Evolutionary conservation across 2,797 vertebrate genomes (phyloP).

Genomic region (Tamandua tetradactyla): DNA sequence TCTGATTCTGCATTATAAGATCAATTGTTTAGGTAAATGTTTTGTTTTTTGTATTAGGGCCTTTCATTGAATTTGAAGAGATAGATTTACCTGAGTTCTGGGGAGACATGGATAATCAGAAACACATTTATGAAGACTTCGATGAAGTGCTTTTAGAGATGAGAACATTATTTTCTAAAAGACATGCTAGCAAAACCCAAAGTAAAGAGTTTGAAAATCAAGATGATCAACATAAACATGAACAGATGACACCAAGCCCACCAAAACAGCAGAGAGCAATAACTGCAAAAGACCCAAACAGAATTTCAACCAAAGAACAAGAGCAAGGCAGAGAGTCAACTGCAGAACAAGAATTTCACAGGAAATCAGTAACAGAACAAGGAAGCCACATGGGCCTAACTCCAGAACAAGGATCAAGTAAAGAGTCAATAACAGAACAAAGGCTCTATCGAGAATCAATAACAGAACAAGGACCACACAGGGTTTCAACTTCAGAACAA

Average conservation of each 20-base stretch:
- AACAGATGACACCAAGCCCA: not conserved
- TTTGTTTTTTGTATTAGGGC: slow-evolving; percentile 84
- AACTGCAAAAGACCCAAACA: not conserved
- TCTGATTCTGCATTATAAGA: slow-evolving; percentile 32
- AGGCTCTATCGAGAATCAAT: too few relatives aligned
- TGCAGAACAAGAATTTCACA: not conserved
- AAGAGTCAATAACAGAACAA: not conserved
- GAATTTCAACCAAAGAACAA: slow-evolving; percentile 7
- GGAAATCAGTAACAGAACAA: not conserved
- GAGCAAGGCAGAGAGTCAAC: not conserved
- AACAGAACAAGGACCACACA: not conserved
- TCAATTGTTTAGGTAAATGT: slow-evolving; percentile 32
- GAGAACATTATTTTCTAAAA: slow-evolving; percentile 36
- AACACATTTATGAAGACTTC: slow-evolving; percentile 69
- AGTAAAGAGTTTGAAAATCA: slow-evolving; percentile 5
- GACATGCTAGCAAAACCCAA: not conserved
- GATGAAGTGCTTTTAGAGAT: slow-evolving; percentile 32
- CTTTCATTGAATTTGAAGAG: slow-evolving; percentile 84
- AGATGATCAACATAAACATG: slow-evolving; percentile 11
- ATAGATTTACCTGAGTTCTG: slow-evolving; percentile 82
- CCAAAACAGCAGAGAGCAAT: not conserved
- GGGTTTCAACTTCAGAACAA: not conserved
- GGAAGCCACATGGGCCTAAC: not conserved
- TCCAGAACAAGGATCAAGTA: not conserved
- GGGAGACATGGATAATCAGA: slow-evolving; percentile 79